Percentiles rank a stretch among this genome's conserved stretches.
phyloP scores from a whole-genome alignment of 2,113 vertebrate species.

The Fulica atra region DNA sequence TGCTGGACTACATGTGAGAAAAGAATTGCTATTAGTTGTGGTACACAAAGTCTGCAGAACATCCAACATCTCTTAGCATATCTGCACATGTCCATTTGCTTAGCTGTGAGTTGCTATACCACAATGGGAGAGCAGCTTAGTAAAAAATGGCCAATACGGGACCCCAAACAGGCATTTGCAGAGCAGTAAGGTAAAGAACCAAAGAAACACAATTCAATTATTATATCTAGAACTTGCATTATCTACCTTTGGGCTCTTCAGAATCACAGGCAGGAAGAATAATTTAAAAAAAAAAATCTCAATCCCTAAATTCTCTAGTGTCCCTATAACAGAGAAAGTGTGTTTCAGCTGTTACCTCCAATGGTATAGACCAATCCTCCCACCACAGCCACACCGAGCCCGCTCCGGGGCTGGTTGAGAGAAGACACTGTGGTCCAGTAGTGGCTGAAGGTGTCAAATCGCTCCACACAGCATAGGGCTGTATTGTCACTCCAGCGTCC shows the following conservation, averaged over 20 bases:
- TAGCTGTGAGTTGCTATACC: not conserved
- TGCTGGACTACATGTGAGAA: not conserved
- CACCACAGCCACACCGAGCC: conserved; percentile 89
- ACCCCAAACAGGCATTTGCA: not conserved
- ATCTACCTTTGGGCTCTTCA: not conserved
- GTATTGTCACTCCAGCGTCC: conserved; percentile 96
- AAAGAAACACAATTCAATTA: not conserved
- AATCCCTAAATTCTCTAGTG: not conserved
- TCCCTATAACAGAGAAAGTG: not conserved
- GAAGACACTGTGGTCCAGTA: conserved; percentile 98
- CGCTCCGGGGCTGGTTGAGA: conserved; percentile 94
- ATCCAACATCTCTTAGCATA: not conserved
- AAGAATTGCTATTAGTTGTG: not conserved
- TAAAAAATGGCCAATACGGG: not conserved
- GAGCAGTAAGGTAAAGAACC: not conserved
- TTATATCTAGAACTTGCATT: not conserved
- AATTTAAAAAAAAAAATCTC: not conserved
- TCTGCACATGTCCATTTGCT: not conserved
- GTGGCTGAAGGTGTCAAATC: conserved; percentile 97
- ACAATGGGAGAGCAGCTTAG: not conserved
- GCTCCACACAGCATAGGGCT: conserved; percentile 94
- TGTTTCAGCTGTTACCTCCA: conserved; percentile 84
- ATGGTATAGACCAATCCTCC: conserved; percentile 97
- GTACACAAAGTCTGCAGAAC: not conserved
- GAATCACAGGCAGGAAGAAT: not conserved